Percentiles rank a stretch among this genome's conserved stretches.
phyloP scores from a whole-genome alignment of 2,888 invertebrate genomes.

The Octodonta nipae region DNA sequence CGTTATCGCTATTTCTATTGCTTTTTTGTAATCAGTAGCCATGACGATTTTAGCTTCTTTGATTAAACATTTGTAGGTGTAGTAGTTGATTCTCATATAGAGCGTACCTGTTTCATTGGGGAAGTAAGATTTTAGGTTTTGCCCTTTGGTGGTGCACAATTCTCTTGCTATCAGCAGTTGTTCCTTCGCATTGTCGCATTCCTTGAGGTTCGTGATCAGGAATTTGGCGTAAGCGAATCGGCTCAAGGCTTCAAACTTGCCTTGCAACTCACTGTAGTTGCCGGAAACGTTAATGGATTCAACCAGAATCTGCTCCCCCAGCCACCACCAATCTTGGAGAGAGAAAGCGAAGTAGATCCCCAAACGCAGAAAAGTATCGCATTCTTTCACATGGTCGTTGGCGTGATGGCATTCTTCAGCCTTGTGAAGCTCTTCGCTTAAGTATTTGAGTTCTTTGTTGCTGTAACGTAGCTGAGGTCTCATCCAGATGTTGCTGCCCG shows the following conservation, averaged over 20 bases:
- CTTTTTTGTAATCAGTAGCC: slow-evolving; percentile 33
- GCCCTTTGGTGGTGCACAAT: slow-evolving; percentile 30
- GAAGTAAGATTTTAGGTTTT: slow-evolving; percentile 24
- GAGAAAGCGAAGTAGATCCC: slow-evolving; percentile 34
- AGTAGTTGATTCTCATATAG: slow-evolving; percentile 36
- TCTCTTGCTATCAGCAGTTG: slow-evolving; percentile 21
- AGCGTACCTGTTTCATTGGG: slow-evolving; percentile 29
- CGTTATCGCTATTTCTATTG: slow-evolving; percentile 37
- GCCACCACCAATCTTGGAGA: slow-evolving; percentile 37
- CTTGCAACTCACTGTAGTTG: slow-evolving; percentile 12
- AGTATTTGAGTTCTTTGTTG: slow-evolving; percentile 22
- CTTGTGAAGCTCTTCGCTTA: slow-evolving; percentile 13
- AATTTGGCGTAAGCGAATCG: slow-evolving; percentile 43
- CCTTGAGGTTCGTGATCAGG: slow-evolving; percentile 40
- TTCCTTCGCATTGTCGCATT: slow-evolving; percentile 20
- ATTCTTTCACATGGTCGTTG: slow-evolving; percentile 19
- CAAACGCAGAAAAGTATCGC: slow-evolving; percentile 34
- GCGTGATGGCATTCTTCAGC: slow-evolving; percentile 20
- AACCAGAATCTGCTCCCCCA: slow-evolving; percentile 43
- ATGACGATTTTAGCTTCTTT: slow-evolving; percentile 32
- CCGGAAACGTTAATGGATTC: slow-evolving; percentile 38
- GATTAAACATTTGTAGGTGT: slow-evolving; percentile 35
- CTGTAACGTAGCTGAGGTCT: slow-evolving; percentile 26
- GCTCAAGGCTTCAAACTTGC: slow-evolving; percentile 37
- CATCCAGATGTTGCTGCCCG: slow-evolving; percentile 37